Percentiles rank a stretch among this genome's conserved stretches.
These are phyloP conservation scores for Tapirus indicus DNA, from an alignment of 2,797 vertebrate species.

Conservation along the genomic window DNA sequence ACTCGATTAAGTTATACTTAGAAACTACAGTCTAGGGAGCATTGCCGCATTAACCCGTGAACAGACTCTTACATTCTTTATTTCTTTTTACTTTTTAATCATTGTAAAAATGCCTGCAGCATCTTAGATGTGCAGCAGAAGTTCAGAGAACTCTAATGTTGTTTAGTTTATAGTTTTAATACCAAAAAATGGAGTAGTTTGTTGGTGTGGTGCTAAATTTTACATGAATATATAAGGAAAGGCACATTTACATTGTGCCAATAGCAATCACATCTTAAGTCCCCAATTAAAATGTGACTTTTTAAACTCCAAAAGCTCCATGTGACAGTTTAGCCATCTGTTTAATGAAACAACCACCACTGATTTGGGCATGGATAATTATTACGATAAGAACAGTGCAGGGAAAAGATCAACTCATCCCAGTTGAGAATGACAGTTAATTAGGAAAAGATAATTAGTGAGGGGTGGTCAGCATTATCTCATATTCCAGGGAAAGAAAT, in stretches of 20 bases:
- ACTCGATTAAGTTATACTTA: not conserved
- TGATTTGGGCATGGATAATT: conserved; percentile 78
- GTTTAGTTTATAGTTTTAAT: not conserved
- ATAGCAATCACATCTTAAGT: conserved; percentile 61
- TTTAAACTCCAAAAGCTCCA: conserved; percentile 68
- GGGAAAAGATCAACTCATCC: conserved; percentile 64
- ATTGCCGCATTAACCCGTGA: not conserved
- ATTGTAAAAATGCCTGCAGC: not conserved
- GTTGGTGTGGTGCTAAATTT: not conserved
- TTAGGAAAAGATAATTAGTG: conserved; percentile 81
- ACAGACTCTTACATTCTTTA: not conserved
- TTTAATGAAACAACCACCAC: conserved; percentile 65
- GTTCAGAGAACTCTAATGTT: not conserved
- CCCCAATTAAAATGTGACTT: conserved; percentile 79
- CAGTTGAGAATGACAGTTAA: conserved; percentile 74
- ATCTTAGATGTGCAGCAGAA: not conserved
- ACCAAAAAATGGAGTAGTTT: not conserved
- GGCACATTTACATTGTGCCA: conserved; percentile 47
- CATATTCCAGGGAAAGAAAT: conserved; percentile 38
- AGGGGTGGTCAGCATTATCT: not conserved
- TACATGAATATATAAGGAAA: conserved; percentile 41
- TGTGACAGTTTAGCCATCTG: conserved; percentile 78
- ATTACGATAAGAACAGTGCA: conserved; percentile 54
- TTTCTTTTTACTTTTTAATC: not conserved
- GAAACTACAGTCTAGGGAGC: not conserved